Base-by-base conservation (phyloP, 2,113 vertebrate species). In the Lepisosteus oculatus region DNA sequence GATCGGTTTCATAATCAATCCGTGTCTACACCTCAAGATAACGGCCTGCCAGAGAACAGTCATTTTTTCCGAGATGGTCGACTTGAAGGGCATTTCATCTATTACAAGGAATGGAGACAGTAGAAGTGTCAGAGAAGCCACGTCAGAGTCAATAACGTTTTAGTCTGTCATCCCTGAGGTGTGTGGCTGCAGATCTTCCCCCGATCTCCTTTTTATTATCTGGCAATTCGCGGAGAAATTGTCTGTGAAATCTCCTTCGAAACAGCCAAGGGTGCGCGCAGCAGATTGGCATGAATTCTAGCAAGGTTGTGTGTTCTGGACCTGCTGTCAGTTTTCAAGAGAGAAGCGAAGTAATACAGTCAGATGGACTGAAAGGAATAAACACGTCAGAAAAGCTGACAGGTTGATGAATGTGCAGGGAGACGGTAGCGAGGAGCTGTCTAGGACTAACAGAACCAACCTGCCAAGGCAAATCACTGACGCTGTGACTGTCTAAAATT, bases 211-310 rank as follows among this genome's bases (percentile, higher is more conserved):
- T 81, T 84, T 44, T 83, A 84, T 87, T 86, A 86, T 80, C 85
- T 81, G 73, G 80, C 86, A 85, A 86, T 83, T 81, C 76, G 74
- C 78, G 82, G 84, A 88, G 83, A 86, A 89, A 88, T 88, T 84
- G 80, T 78, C 81, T 85, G 79, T 78, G 85, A 87, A 86, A 81
- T 51, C 71, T 83, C 78, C 70, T 76, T 76, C n/a, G 2, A 75
- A 75, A 75, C 79, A 79, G 76, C 77, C 83, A 80, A 78, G 79
- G 76, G 75, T 77, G 78, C 41, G 78, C 73, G 29, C 29, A 76
- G 71, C 75, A 80, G 82, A 84, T 78, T 3, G 79, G 79, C n/a
- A 78, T 78, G 79, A 80, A 75, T 71, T 74, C n/a, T 0, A 55
- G 56, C 43, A 0, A 56, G 77, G 65, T 71, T 3, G 13, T 71